Evolutionary conservation across 64 coral and sea anemone genomes (phyloP), one percentile per base, ranked within the genome.

Genomic region (Acropora yongei): DNA sequence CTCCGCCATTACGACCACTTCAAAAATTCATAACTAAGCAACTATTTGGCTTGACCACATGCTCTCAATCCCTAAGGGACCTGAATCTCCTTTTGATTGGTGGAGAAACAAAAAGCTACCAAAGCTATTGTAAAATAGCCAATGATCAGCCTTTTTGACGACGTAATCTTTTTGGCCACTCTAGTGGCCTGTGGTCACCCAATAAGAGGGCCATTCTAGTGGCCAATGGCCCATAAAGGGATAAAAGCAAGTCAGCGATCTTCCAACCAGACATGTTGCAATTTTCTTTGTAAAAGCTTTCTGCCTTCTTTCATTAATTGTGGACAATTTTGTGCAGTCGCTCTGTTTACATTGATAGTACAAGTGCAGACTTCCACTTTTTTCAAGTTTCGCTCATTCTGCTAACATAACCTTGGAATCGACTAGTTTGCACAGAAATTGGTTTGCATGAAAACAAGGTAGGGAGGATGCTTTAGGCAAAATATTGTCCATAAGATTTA

Each of bases 341-440:
- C 48, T 81, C 79, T 81, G 55, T 81, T 81, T 81, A 81, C 79
- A 81, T 60, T 81, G 71, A 74, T 74, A 81, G 57, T 81, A 81
- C 79, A 49, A 81, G 57, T 81, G 79, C 57, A 81, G 79, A 60
- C 45, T 47, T 81, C 79, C 79, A 50, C 79, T 81, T 81, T 57
- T 19, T 81, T 81, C 2, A 81, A 81, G 79, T 60, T 81, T 81
- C 55, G 79, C 79, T 81, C 55, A 57, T 81, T 81, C 79, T 43
- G 79, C 79, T 43, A 81, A 81, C 79, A 81, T 81, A 81, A 81
- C 79, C 79, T 18, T 49, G 49, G 48, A 81, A 81, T 81, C 79
- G 17, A 81, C 57, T 81, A 17, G 57, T 82, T 82, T 82, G 50
- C 71, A 74, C 18, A 39, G 71, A 74, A 30, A 74, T 74, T 74